Base-by-base conservation (phyloP, 2,888 invertebrate species). In the Conomelus anceps region DNA sequence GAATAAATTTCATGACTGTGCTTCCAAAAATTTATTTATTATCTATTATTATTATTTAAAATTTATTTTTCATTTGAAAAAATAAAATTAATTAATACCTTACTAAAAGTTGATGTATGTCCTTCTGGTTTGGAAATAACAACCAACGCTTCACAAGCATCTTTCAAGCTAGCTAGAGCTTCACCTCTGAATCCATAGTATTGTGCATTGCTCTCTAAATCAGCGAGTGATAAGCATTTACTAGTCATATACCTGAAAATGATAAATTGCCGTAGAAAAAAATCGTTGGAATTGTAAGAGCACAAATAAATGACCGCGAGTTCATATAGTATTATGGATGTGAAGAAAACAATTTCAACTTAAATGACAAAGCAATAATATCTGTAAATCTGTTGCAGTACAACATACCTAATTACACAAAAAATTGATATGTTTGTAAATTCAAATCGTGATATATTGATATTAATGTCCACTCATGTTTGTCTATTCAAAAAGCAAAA, bases 101-200 rank as follows among this genome's bases (percentile, higher is more conserved):
- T 95, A 22, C 93, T 93, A 93, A 94, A 96, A 0, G 96, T 96
- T 89, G 94, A 93, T 86, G 93, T 92, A 0, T 92, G 92, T 86
- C 92, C 92, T 89, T 93, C 92, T 90, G 93, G 92, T 91, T 95
- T 94, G 6, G 96, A 95, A 88, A 94, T 94, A 90, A 97, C 94
- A 90, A 94, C 95, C 3, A 97, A 93, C 87, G 92, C 92, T 90
- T 94, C 93, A 0, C 96, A 95, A 23, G 95, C 92, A 89, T 94
- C 94, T 87, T 94, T 93, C 88, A 97, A 94, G 92, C 95, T 96
- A 3, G 96, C 94, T 87, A 97, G 92, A 23, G 96, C 94, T 93
- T 96, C 95, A 11, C 97, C 96, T 90, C 95, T 93, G 92, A 94
- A 96, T n/a, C 96, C 97, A 93, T 95, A 96, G 90, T 93, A 94